Conservation (phyloP, 2,888 invertebrate genomes). For the Chalcis sispes region DNA sequence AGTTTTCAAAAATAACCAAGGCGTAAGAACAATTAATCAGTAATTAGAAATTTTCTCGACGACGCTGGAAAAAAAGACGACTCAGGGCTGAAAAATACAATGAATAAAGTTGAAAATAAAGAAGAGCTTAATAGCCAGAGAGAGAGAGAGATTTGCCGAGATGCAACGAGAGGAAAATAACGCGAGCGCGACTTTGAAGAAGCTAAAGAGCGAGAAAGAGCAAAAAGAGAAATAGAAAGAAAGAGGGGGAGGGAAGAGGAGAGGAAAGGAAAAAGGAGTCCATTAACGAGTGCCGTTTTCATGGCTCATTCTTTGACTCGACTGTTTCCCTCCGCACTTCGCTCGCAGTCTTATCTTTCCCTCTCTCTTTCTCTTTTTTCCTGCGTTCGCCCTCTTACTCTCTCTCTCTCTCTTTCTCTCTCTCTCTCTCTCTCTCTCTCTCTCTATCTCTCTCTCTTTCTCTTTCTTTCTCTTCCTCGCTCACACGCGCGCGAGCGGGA, state of each 20-base stretch:
- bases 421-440: slow-evolving; percentile 48
- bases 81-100: background rate
- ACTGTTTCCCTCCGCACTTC: slow-evolving; percentile 57
- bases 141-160: background rate
- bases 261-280: slow-evolving; percentile 61
- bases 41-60: slow-evolving; percentile 24
- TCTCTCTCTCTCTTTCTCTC: slow-evolving; percentile 40
- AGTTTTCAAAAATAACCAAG: background rate
- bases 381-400: slow-evolving; percentile 56
- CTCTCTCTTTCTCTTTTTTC: slow-evolving; percentile 56
- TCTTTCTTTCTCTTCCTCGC: slow-evolving; percentile 38
- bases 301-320: slow-evolving; percentile 60
- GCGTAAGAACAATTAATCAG: slow-evolving; percentile 27
- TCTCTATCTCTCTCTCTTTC: slow-evolving; percentile 36
- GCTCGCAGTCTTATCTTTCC: slow-evolving; percentile 44
- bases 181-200: slow-evolving; percentile 43
- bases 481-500: slow-evolving; percentile 41
- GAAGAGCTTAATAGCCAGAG: background rate
- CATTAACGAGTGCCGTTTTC: slow-evolving; percentile 73
- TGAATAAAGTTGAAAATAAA: slow-evolving; percentile 5
- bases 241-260: slow-evolving; percentile 54
- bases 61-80: background rate
- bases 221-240: slow-evolving; percentile 42
- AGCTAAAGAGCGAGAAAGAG: slow-evolving; percentile 43
- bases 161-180: slow-evolving; percentile 25